Evolutionary conservation across 2,113 vertebrate species (phyloP), one percentile per base, ranked within the genome.

Genomic region (Chaenogobius annularis): DNA sequence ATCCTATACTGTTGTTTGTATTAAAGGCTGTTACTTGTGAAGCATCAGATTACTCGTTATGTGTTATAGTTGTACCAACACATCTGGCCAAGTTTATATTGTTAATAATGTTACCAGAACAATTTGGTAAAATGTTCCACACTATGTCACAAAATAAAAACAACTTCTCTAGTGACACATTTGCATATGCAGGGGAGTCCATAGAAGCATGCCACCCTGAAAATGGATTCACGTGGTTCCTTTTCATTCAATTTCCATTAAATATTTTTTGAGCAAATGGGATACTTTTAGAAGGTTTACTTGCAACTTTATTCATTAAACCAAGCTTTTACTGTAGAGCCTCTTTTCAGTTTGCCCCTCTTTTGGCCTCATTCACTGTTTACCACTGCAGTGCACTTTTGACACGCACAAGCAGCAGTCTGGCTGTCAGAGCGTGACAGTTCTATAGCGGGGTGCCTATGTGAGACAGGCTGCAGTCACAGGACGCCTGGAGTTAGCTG

Each of bases 401-500:
- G 15, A 66, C 71, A n/a, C 7, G 43, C 47, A 59, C 40, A 43
- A 59, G 68, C 73, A 63, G 72, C 70, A 63, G 65, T 63, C 56
- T 12, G 44, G 46, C 83, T 85, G 80, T 83, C 76, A 73, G 77
- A 72, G 61, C 35, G 62, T 85, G 82, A 88, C 85, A 76, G 82
- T 85, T 87, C 75, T 84, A 80, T 84, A 77, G 66, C 40, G 35
- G 3, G 22, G 15, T 22, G 70, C 65, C 79, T 74, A 56, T 7
- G 74, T 48, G 65, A 82, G 76, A 86, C 81, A 69, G 79, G 82
- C 81, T 78, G 80, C 73, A 58, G 55, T 58, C 69, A 74, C 61
- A 52, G 73, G 71, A 66, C 82, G 80, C 89, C 76, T 69, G 59
- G 73, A 75, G 85, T 79, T 81, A 74, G 81, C 83, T 84, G 72